These are phyloP conservation scores for Hylomyscus alleni DNA, from an alignment of 2,797 vertebrate species.

Conservation along the genomic window DNA sequence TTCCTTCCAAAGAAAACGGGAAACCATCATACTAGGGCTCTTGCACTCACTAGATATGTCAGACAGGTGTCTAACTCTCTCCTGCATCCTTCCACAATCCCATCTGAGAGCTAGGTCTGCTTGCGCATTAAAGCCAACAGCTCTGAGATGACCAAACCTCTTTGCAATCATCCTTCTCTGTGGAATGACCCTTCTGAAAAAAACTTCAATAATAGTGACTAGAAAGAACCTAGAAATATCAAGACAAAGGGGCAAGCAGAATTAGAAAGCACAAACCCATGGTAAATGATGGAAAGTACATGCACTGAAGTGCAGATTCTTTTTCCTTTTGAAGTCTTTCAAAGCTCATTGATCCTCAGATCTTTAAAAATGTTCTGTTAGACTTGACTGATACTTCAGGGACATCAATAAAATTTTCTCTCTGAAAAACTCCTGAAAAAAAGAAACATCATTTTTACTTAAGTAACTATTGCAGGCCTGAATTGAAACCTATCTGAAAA, in stretches of 20 bases:
- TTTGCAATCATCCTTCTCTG: slow-evolving; percentile 12
- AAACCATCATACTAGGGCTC: background rate
- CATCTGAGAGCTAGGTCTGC: background rate
- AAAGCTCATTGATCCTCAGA: slow-evolving; percentile 34
- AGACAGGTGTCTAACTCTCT: background rate
- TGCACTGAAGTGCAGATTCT: background rate
- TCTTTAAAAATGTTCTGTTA: slow-evolving; percentile 45
- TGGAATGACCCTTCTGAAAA: slow-evolving; percentile 15
- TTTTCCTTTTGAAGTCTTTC: slow-evolving; percentile 34
- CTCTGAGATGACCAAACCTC: background rate
- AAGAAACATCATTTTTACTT: slow-evolving; percentile 24
- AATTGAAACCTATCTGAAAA: slow-evolving; percentile 41
- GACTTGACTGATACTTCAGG: background rate
- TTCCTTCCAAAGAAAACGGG: slow-evolving; percentile 51
- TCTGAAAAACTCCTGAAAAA: slow-evolving; percentile 21
- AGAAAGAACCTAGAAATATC: slow-evolving; percentile 50
- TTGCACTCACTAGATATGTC: background rate
- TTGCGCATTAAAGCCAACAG: background rate
- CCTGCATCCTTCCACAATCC: background rate
- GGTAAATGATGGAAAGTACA: background rate
- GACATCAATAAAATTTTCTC: background rate
- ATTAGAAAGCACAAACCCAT: slow-evolving; percentile 13
- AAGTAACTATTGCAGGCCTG: slow-evolving; percentile 20
- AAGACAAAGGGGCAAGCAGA: background rate
- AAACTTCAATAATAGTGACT: background rate